A percentile compares a stretch with the other conserved stretches of the same genome.
phyloP scores from a whole-genome alignment of 2,113 vertebrate genomes.

The Petaurus breviceps region DNA sequence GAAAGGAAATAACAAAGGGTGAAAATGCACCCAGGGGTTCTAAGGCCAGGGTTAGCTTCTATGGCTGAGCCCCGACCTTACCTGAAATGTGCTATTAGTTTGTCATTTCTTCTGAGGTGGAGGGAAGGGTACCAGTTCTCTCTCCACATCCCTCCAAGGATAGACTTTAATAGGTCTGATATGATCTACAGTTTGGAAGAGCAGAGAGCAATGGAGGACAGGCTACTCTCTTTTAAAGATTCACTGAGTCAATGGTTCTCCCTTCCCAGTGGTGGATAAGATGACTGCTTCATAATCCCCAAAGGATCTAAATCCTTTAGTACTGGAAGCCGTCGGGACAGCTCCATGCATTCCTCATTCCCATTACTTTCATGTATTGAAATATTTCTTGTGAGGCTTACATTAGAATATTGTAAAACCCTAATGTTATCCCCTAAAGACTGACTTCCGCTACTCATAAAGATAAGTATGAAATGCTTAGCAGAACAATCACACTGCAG shows the following conservation, averaged over 20 bases:
- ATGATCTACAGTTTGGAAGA: not conserved
- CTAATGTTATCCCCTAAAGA: slow-evolving; percentile 51
- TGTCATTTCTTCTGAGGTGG: not conserved
- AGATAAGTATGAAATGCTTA: slow-evolving; percentile 69
- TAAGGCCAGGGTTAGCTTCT: not conserved
- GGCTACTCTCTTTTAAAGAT: not conserved
- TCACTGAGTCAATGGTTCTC: not conserved
- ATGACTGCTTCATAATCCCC: not conserved
- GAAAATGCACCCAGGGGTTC: too few species aligned
- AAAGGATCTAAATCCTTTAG: not conserved
- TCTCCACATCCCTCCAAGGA: not conserved
- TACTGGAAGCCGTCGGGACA: not conserved
- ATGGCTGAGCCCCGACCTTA: not conserved
- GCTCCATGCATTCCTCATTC: not conserved
- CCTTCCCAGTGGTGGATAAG: not conserved
- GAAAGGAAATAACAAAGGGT: too few species aligned
- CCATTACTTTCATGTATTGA: slow-evolving; percentile 27
- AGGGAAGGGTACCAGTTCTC: not conserved
- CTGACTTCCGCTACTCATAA: slow-evolving; percentile 22
- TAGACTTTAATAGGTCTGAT: not conserved
- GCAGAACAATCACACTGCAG: slow-evolving; percentile 54
- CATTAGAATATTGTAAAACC: slow-evolving; percentile 62
- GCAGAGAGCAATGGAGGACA: not conserved
- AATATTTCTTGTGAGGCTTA: slow-evolving; percentile 35
- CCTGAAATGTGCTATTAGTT: not conserved